Conservation (phyloP, 2,113 vertebrate species). For the Clarias batrachus region DNA sequence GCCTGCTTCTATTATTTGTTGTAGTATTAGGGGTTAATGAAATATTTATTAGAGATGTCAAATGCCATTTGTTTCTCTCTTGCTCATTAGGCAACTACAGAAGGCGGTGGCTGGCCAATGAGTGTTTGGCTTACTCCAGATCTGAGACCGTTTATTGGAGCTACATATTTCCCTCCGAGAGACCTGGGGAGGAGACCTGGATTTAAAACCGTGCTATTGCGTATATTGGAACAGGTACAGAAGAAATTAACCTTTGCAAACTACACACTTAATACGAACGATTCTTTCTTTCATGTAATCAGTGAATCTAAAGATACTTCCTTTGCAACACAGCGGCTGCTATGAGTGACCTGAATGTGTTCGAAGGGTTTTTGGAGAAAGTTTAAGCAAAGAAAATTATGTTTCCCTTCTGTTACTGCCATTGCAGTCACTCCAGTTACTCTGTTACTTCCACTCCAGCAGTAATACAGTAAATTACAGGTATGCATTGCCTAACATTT, state of each 20-base stretch:
- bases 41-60: background rate
- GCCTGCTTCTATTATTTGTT: background rate
- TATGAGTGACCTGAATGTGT: too few species aligned
- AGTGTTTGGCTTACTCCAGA: constrained; percentile 93
- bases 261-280: background rate
- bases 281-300: too few species aligned
- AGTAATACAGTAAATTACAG: too few species aligned
- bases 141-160: constrained; percentile 87
- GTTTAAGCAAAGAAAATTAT: too few species aligned
- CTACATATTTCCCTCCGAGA: constrained; percentile 89
- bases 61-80: constrained; percentile 1
- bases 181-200: constrained; percentile 79
- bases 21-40: background rate
- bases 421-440: too few species aligned
- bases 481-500: too few species aligned
- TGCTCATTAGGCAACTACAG: constrained; percentile 81
- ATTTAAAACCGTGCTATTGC: constrained; percentile 82
- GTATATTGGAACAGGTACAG: constrained; percentile 83
- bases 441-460: too few species aligned
- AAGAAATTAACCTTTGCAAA: background rate
- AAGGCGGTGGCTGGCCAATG: constrained; percentile 96
- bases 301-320: too few species aligned
- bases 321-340: too few species aligned
- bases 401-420: too few species aligned
- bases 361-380: too few species aligned